Conservation (phyloP, 2,888 invertebrate species). For the Hirtodrosophila confusa region DNA sequence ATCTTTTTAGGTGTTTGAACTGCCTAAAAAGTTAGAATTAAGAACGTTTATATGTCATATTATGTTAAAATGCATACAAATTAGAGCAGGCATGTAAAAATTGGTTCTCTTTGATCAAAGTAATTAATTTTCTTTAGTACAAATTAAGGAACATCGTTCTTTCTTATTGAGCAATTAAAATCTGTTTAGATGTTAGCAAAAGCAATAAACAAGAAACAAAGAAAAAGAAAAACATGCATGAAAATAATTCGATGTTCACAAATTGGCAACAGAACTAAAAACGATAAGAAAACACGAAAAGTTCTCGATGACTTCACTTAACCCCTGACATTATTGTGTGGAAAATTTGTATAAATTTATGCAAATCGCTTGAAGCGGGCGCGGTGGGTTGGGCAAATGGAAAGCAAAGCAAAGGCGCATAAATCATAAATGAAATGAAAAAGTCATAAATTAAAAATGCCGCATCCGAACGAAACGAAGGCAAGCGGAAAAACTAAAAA, state of each 20-base stretch:
- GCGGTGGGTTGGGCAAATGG: conserved; percentile 16
- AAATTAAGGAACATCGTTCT: no score
- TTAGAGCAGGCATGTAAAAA: no score
- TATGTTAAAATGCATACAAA: no score
- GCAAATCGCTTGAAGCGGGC: conserved; percentile 46
- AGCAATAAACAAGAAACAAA: no score
- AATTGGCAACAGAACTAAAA: neutral
- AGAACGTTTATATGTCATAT: no score
- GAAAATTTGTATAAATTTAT: conserved; percentile 41
- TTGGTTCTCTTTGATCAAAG: no score
- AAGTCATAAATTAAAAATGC: conserved; percentile 31
- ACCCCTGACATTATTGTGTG: conserved; percentile 33
- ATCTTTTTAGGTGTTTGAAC: no score
- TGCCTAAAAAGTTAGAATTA: no score
- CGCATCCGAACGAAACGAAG: conserved; percentile 42
- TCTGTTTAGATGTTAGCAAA: no score
- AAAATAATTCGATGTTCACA: neutral
- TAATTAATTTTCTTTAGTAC: no score
- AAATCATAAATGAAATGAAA: conserved; percentile 46
- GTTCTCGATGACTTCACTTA: conserved; percentile 32
- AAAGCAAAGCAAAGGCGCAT: conserved; percentile 25
- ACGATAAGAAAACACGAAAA: conserved; percentile 6
- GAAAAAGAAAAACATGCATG: no score
- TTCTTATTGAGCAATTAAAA: no score
- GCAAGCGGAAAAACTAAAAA: conserved; percentile 64